Base-by-base conservation (phyloP, 2,113 vertebrate species). In the Rhadina sibilatrix region DNA sequence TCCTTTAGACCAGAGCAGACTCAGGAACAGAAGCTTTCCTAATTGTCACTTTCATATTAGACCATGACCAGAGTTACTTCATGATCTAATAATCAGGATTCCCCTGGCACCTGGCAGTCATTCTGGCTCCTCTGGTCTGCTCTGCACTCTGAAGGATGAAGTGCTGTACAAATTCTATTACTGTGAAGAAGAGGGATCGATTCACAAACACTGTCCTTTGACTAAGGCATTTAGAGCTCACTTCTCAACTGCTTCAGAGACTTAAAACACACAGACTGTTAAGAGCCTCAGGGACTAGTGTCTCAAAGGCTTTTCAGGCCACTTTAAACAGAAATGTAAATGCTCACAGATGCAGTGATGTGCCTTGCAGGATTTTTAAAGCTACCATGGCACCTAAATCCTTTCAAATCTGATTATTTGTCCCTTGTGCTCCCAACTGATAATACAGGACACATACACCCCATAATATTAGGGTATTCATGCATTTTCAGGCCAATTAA, bases 331-430 rank as follows among this genome's bases (percentile, higher is more conserved):
- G 70, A 74, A 76, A 92, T 86, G 6, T 40, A 83, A 90, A 92
- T 89, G 68, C 44, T 89, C 64, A 46, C 42, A 88, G 54, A 92
- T 30, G 42, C 64, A 88, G 44, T 38, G 79, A 69, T 33, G 72
- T 83, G 86, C 91, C 89, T 92, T 71, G 47, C 44, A 81, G 83
- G 80, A 81, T 66, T 93, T 91, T 90, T 64, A 92, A 92, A 92
- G 89, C 76, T 70, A 59, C 64, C 38, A 14, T 35, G 38, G 83
- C 52, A 83, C 64, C 15, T 68, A 89, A 81, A 87, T 89, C 68
- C 76, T 90, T 93, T 92, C 52, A 83, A 90, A 93, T 83, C 60
- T 84, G 47, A 76, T 74, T 78, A 84, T 78, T 89, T 11, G 10
- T 83, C 83, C 61, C 44, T 89, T 59, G 42, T 93, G 86, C 71